These are phyloP conservation scores for Characodon lateralis DNA, from an alignment of 2,797 vertebrate genomes.

Conservation along the genomic window DNA sequence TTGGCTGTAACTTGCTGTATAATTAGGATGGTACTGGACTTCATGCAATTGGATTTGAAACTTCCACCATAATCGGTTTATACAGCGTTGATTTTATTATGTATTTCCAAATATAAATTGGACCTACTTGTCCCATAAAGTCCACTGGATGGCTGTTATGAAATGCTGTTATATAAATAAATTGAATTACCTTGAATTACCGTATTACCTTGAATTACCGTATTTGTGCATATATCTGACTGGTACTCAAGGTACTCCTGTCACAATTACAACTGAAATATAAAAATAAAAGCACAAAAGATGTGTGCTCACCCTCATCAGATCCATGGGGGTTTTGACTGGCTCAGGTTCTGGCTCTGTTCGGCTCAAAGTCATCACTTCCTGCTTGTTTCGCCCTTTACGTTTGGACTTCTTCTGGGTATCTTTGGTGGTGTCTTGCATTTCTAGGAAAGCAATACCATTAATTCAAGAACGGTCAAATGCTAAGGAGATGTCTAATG, in stretches of 20 bases:
- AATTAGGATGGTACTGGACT: too few species aligned
- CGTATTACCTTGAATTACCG: too few species aligned
- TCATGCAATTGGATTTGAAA: too few species aligned
- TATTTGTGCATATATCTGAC: background rate
- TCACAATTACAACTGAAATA: background rate
- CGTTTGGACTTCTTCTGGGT: constrained; percentile 87
- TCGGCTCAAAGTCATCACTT: constrained; percentile 70
- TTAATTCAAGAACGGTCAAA: background rate
- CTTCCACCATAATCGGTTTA: too few species aligned
- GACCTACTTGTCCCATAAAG: too few species aligned
- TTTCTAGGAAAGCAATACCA: constrained; percentile 62
- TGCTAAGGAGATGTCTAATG: background rate
- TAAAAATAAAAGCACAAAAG: background rate
- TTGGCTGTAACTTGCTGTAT: too few species aligned
- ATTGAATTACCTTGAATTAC: too few species aligned
- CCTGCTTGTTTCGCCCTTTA: constrained; percentile 94
- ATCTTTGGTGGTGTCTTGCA: constrained; percentile 80
- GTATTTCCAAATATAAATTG: too few species aligned
- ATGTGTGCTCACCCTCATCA: constrained; percentile 85
- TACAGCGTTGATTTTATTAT: too few species aligned
- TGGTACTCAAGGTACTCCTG: background rate
- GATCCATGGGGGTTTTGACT: constrained; percentile 94
- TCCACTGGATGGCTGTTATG: too few species aligned
- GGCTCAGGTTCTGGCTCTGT: constrained; percentile 75
- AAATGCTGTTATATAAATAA: too few species aligned